Evolutionary conservation across 2,113 vertebrate species (phyloP), one percentile per base, ranked within the genome.

Genomic region (Neolamprologus variostigma): DNA sequence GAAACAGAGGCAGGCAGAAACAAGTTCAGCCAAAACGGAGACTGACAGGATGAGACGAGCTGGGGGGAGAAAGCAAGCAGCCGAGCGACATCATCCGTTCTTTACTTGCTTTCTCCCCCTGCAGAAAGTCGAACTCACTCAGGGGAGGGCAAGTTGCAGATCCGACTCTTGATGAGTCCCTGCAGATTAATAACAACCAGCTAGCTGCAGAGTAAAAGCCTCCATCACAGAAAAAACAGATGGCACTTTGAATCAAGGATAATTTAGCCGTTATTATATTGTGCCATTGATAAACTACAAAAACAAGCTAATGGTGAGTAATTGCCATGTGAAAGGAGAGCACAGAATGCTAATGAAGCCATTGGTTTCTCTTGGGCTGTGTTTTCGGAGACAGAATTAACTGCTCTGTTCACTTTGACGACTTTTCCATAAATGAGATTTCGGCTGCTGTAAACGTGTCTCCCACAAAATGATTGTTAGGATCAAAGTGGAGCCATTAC

Each of bases 281-380:
- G 68, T 13, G 78, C 80, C 73, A 21, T 79, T 12, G 35, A 87
- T 84, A 87, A 85, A 86, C n/a, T 63, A 76, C 42, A 79, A 79
- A 81, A 84, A 66, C 80, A 82, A 54, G 79, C 85, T 91, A 63
- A 84, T 80, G 83, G 83, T 12, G 83, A 81, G 81, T 83, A 88
- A 84, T 84, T 80, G 7, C 42, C 51, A 12, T 1, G 16, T 16
- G 26, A 87, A 73, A 37, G 68, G 31, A 54, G 59, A 87, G 61
- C 42, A 53, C 19, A 87, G 89, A 85, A 87, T 81, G 13, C 40
- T 79, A 84, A 89, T 61, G 59, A 86, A 53, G 66, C 31, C 12
- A 3, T 33, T 33, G 3, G n/a, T 55, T 33, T 51, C 40, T 82
- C 57, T 68, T 2, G 14, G 1, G 9, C 71, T 8, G 7, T 14